A percentile compares a stretch with the other conserved stretches of the same genome.
Conservation (phyloP, 2,797 vertebrate genomes). For the Sebastes nivosus region DNA sequence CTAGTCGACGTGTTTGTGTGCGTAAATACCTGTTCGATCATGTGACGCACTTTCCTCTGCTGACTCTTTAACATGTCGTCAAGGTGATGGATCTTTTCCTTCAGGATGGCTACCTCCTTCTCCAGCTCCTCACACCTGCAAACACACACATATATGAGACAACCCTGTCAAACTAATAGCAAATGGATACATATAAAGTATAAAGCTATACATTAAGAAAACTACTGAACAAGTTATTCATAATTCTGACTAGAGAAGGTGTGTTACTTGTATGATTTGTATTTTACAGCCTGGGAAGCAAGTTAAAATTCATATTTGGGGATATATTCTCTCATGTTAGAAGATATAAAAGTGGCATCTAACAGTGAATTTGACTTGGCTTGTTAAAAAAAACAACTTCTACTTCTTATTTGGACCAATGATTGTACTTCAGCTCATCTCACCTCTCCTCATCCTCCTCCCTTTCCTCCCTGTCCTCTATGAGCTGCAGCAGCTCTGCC, state of each 20-base stretch:
- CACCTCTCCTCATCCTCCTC: conserved; percentile 82
- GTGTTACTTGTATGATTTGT: background rate
- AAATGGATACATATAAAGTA: background rate
- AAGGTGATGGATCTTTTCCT: conserved; percentile 92
- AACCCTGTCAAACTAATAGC: background rate
- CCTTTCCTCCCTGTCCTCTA: conserved; percentile 56
- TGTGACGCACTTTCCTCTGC: conserved; percentile 94
- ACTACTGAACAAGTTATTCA: background rate
- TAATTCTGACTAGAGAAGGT: background rate
- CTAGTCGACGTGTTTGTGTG: background rate
- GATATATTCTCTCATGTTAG: background rate
- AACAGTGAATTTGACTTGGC: background rate
- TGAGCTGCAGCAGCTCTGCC: conserved; percentile 82
- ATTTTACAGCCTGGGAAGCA: background rate
- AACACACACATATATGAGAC: background rate
- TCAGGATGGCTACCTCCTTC: conserved; percentile 85
- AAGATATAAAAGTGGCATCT: background rate
- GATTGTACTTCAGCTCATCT: conserved; percentile 11
- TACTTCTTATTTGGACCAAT: background rate
- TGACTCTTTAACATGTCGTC: conserved; percentile 96
- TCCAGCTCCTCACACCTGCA: conserved; percentile 86
- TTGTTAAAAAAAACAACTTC: too few species aligned
- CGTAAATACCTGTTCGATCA: conserved; percentile 92
- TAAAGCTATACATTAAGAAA: background rate
- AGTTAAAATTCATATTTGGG: background rate